Base-by-base conservation (phyloP, 2,113 vertebrate species). In the Hymenochirus boettgeri region DNA sequence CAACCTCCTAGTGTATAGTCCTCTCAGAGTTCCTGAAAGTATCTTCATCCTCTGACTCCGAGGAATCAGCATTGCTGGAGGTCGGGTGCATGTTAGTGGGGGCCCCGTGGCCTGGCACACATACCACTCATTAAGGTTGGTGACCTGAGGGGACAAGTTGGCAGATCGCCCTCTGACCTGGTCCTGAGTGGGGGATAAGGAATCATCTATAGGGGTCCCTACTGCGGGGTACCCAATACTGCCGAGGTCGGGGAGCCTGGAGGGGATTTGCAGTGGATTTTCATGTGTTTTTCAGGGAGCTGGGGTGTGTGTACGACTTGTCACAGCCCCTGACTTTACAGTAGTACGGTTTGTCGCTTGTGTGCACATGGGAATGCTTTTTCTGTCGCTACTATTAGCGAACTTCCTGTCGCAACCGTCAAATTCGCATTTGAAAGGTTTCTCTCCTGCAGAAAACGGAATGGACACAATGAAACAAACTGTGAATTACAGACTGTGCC, bases 81-180 rank as follows among this genome's bases (percentile, higher is more conserved):
- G 95, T 91, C 12, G 90, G 89, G 75, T 92, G 93, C 48, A 96
- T 85, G 80, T 91, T 89, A 72, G 90, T 89, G 52, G 90, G 85
- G 0, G 77, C 89, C 0, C 88, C 94, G 57, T 91, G 13, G 93
- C 93, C 75, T 97, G 94, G 79, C 94, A 97, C 69, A 96, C 93
- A 24, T 98, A 97, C 94, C 95, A 98, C 86, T 98, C 95, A 60
- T 93, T 98, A 79, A 98, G 93, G 85, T 98, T 92, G 80, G 92
- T 95, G 74, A 95, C 95, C 76, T 94, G 93, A 77, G 93, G 92
- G 62, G 92, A 96, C 10, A 96, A 86, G 79, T 87, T 90, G 39
- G 88, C 59, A 0, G 88, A 77, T 48, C 86, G 90, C 74, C 79
- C 89, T 71, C 92, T 76, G 65, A 82, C 83, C 46, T 82, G 69